phyloP scores from a whole-genome alignment of 2,797 vertebrate species.

The Neopelma chrysocephalum region DNA sequence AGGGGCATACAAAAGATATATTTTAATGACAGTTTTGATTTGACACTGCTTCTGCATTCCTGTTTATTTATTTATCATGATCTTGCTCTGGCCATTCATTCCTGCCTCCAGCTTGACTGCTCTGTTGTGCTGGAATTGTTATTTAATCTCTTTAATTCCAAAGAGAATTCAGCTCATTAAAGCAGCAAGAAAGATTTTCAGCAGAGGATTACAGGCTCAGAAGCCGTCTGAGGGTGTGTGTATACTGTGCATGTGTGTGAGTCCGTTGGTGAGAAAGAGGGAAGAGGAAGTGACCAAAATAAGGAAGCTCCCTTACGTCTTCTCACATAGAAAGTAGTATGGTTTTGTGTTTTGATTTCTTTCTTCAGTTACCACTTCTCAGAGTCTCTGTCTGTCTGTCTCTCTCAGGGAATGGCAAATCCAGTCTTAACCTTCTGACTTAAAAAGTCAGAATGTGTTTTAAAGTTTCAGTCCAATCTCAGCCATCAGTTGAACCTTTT shows the following conservation, averaged over 20 bases:
- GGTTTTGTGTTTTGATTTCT: not conserved
- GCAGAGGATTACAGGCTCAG: not conserved
- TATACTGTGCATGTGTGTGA: not conserved
- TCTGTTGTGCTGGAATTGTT: not conserved
- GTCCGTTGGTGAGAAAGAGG: not conserved
- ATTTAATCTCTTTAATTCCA: conserved; percentile 38
- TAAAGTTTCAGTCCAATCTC: not conserved
- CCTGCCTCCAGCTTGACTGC: not conserved
- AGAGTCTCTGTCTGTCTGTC: not conserved
- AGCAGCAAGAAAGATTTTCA: not conserved
- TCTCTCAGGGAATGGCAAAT: not conserved
- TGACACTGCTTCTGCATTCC: not conserved
- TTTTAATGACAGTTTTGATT: not conserved
- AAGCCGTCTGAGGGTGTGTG: not conserved
- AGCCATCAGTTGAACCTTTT: not conserved
- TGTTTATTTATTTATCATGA: not conserved
- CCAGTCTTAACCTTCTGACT: not conserved
- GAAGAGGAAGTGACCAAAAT: not conserved
- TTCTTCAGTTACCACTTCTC: not conserved
- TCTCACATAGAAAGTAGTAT: conserved; percentile 5
- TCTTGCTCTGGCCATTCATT: not conserved
- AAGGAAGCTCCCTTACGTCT: conserved; percentile 17
- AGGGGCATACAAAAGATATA: not conserved
- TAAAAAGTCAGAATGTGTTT: not conserved
- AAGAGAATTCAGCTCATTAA: conserved; percentile 24